Evolutionary conservation across 2,113 vertebrate genomes (phyloP).

Genomic region (Toxotes jaculatrix): DNA sequence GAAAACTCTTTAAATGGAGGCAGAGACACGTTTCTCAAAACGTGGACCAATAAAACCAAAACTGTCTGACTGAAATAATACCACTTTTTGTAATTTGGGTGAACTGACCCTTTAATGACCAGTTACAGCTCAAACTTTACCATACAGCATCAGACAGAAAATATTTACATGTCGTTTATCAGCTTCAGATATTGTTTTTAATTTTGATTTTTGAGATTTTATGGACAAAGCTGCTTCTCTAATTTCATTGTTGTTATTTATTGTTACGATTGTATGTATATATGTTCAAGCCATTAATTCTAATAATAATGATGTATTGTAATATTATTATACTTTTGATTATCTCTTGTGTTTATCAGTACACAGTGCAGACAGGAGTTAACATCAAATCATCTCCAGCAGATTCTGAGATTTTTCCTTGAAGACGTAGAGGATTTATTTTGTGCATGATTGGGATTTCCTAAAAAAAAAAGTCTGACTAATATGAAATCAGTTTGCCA

Average conservation of each 20-base stretch:
- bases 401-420: not conserved
- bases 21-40: no score
- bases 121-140: not conserved
- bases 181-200: not conserved
- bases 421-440: not conserved
- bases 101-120: conserved; percentile 28
- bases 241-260: conserved; percentile 52
- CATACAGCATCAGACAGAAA: not conserved
- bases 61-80: no score
- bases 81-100: not conserved
- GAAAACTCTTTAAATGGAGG: no score
- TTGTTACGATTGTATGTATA: conserved; percentile 53
- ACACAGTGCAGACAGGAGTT: not conserved
- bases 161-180: not conserved
- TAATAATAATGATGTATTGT: conserved; percentile 25
- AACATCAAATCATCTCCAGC: not conserved
- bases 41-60: no score
- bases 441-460: conserved; percentile 27
- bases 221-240: conserved; percentile 50
- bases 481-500: conserved; percentile 47
- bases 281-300: conserved; percentile 33
- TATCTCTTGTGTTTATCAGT: conserved; percentile 2
- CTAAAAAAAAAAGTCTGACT: not conserved
- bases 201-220: conserved; percentile 2
- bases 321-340: conserved; percentile 45